These are phyloP conservation scores for Muscicapa comitata DNA, from an alignment of 2,797 vertebrate genomes.

Conservation along the genomic window DNA sequence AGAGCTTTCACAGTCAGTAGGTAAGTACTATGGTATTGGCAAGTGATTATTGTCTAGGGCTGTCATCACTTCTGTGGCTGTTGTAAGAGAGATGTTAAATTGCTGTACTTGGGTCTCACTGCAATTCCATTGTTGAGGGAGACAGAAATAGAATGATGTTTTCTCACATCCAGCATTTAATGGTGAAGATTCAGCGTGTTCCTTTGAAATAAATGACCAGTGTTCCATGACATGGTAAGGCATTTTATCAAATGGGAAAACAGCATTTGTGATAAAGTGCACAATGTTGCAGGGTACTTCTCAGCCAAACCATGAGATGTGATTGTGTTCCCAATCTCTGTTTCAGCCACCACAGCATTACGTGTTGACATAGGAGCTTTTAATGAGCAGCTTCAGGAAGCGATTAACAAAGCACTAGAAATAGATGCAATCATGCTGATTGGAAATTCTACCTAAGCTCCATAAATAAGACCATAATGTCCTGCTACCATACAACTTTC, in stretches of 20 bases:
- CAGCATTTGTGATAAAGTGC: constrained; percentile 40
- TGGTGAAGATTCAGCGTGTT: constrained; percentile 43
- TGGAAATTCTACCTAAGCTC: constrained; percentile 63
- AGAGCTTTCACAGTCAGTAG: constrained; percentile 63
- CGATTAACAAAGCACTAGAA: constrained; percentile 70
- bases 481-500: constrained; percentile 53
- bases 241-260: constrained; percentile 56
- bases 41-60: constrained; percentile 40
- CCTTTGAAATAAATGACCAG: constrained; percentile 43
- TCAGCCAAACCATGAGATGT: constrained; percentile 17
- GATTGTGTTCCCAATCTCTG: constrained; percentile 28
- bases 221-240: constrained; percentile 33
- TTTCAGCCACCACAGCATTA: constrained; percentile 45
- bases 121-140: constrained; percentile 44
- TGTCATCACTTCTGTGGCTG: constrained; percentile 17
- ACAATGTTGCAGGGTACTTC: neutral
- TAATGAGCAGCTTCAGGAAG: constrained; percentile 70
- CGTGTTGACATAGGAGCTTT: constrained; percentile 57
- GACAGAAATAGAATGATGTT: constrained; percentile 27
- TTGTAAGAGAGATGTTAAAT: constrained; percentile 48
- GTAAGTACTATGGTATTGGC: constrained; percentile 43
- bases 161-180: constrained; percentile 32
- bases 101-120: constrained; percentile 24
- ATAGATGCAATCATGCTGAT: constrained; percentile 71
- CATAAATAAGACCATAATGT: constrained; percentile 62